These are phyloP conservation scores for Apis cerana DNA, from an alignment of 1,140 invertebrate species.

Conservation along the genomic window DNA sequence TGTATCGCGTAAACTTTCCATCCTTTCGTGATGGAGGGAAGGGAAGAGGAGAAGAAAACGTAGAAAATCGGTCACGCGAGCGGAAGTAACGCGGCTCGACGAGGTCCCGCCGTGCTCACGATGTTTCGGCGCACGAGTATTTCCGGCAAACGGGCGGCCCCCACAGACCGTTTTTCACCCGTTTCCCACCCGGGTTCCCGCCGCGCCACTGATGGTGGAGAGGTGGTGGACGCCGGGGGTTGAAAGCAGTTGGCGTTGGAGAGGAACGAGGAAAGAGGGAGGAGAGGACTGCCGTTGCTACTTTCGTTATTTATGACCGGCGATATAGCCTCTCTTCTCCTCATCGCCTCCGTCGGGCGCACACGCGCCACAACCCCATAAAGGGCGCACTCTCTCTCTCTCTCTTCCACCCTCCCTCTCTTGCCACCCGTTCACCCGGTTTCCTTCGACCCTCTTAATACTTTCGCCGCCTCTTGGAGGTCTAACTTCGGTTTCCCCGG, in stretches of 20 bases:
- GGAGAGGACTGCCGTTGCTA: slow-evolving; percentile 70
- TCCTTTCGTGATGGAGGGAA: background rate
- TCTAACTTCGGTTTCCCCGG: slow-evolving; percentile 59
- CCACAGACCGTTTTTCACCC: slow-evolving; percentile 66
- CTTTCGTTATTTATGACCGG: slow-evolving; percentile 74
- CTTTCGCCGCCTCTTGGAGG: slow-evolving; percentile 47
- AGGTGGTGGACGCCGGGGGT: slow-evolving; percentile 35
- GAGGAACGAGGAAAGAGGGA: slow-evolving; percentile 30
- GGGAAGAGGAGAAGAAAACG: background rate
- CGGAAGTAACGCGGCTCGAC: slow-evolving; percentile 23
- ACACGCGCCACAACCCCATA: slow-evolving; percentile 38
- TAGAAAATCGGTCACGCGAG: slow-evolving; percentile 26
- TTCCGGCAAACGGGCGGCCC: slow-evolving; percentile 41
- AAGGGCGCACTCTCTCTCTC: slow-evolving; percentile 1
- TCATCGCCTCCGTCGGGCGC: slow-evolving; percentile 56
- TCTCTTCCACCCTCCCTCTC: background rate
- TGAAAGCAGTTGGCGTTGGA: slow-evolving; percentile 43
- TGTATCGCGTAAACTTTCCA: slow-evolving; percentile 1
- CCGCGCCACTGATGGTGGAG: slow-evolving; percentile 16
- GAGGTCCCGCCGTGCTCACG: background rate
- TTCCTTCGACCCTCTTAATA: slow-evolving; percentile 40
- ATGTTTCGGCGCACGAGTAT: slow-evolving; percentile 42
- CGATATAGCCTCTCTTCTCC: slow-evolving; percentile 68
- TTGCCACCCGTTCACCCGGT: background rate
- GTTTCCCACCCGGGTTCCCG: slow-evolving; percentile 51